Percentiles rank a stretch among this genome's conserved stretches.
phyloP scores from a whole-genome alignment of 2,113 vertebrate genomes.

The Limanda limanda region DNA sequence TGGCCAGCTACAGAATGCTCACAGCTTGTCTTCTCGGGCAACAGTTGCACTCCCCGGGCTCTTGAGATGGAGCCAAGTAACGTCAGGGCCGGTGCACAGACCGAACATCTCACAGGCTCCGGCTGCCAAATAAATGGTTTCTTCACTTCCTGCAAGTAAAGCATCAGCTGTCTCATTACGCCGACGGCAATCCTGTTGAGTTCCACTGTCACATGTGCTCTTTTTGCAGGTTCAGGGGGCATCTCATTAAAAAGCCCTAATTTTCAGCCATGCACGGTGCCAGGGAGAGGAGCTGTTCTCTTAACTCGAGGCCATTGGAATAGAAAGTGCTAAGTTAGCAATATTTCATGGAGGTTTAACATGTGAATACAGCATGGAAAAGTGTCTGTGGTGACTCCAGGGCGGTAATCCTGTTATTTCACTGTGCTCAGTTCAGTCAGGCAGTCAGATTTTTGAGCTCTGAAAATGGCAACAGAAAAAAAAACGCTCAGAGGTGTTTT shows the following conservation, averaged over 20 bases:
- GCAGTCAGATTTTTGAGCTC: conserved; percentile 14
- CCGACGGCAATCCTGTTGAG: conserved; percentile 36
- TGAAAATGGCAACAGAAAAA: not conserved
- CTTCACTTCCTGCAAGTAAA: conserved; percentile 35
- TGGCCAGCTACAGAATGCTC: conserved; percentile 21
- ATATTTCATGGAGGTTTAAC: not conserved
- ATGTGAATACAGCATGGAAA: not conserved
- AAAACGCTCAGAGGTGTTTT: conserved; percentile 12
- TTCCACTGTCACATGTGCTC: conserved; percentile 42
- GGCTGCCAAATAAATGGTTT: conserved; percentile 38
- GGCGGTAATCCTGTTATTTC: conserved; percentile 12
- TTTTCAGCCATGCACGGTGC: conserved; percentile 34
- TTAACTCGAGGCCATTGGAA: not conserved
- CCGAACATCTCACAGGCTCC: conserved; percentile 3
- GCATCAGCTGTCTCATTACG: conserved; percentile 42
- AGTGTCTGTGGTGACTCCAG: not conserved
- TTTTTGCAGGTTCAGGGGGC: conserved; percentile 57
- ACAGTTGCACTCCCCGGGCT: conserved; percentile 29
- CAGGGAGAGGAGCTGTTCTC: too few species aligned
- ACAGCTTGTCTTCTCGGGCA: conserved; percentile 44
- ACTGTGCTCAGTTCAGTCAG: conserved; percentile 17
- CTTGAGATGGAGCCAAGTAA: conserved; percentile 44
- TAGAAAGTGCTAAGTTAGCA: conserved; percentile 9
- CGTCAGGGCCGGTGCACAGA: not conserved
- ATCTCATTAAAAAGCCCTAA: conserved; percentile 70